phyloP scores from a whole-genome alignment of 2,113 vertebrate genomes.

The Sylvietta virens region DNA sequence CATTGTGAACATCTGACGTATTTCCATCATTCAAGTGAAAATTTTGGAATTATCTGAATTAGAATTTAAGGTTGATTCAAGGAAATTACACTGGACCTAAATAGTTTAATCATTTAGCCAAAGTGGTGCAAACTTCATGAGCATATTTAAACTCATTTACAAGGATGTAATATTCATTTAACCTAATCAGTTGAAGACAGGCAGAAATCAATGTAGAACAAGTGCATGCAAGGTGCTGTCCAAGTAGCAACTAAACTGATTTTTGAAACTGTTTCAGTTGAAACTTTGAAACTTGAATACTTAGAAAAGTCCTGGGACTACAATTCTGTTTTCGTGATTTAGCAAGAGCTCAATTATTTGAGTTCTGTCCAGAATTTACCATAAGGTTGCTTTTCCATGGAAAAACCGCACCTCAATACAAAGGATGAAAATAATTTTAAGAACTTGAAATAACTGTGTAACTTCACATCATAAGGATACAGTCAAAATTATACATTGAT shows the following conservation, averaged over 20 bases:
- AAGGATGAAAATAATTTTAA: neutral
- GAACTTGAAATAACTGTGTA: neutral
- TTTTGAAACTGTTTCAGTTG: neutral
- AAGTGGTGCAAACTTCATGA: neutral
- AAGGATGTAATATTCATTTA: neutral
- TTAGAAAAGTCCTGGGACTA: neutral
- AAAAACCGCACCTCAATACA: neutral
- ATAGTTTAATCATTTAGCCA: neutral
- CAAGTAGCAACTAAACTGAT: neutral
- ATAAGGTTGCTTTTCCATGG: neutral
- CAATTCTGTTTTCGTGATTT: neutral
- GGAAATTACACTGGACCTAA: neutral
- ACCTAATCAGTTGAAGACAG: neutral
- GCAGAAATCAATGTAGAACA: neutral
- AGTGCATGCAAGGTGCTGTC: neutral
- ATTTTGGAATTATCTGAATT: neutral
- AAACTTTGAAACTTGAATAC: neutral
- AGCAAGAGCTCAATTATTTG: neutral
- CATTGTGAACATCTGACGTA: neutral
- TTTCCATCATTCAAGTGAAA: neutral
- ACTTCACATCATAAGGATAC: neutral
- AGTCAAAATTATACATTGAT: neutral
- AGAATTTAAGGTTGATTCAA: neutral
- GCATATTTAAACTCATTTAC: neutral
- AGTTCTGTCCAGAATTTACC: neutral